A percentile compares a stretch with the other conserved stretches of the same genome.
phyloP scores from a whole-genome alignment of 2,113 vertebrate species.

The Embiotoca jacksoni region DNA sequence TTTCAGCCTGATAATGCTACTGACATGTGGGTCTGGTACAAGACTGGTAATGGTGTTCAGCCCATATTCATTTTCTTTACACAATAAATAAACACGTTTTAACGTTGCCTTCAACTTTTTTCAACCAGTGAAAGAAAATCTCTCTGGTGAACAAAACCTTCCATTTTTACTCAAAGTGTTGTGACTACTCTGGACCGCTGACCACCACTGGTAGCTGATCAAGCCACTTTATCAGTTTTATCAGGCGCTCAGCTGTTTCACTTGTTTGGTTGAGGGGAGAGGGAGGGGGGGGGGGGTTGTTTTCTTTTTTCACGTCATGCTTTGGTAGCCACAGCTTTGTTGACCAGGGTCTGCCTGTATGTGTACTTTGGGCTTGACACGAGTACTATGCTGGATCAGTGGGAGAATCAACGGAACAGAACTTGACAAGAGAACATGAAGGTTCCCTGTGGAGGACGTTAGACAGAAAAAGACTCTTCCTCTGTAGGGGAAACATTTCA shows the following conservation, averaged over 20 bases:
- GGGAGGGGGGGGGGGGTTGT: slow-evolving; percentile 20
- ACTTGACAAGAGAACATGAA: slow-evolving; percentile 78
- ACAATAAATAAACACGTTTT: too few species aligned
- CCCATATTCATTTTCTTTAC: too few species aligned
- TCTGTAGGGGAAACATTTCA: slow-evolving; percentile 53
- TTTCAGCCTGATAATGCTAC: too few species aligned
- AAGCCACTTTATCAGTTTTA: slow-evolving; percentile 66
- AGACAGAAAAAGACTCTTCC: slow-evolving; percentile 50
- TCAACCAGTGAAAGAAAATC: too few species aligned
- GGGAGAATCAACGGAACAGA: slow-evolving; percentile 76
- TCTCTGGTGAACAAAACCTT: too few species aligned
- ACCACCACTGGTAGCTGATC: slow-evolving; percentile 57
- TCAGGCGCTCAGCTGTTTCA: slow-evolving; percentile 57
- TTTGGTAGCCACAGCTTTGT: slow-evolving; percentile 74
- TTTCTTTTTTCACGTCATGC: slow-evolving; percentile 77
- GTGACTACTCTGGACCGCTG: slow-evolving; percentile 49
- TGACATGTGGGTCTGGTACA: too few species aligned
- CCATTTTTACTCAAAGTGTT: neutral
- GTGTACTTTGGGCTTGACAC: slow-evolving; percentile 73
- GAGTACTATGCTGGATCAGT: slow-evolving; percentile 66
- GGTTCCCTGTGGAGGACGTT: slow-evolving; percentile 65
- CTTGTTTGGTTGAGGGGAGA: neutral
- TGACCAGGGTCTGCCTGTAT: slow-evolving; percentile 67
- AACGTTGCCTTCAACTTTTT: too few species aligned
- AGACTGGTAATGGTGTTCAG: too few species aligned